Percentiles rank a stretch among this genome's conserved stretches.
phyloP scores from a whole-genome alignment of 2,888 invertebrate species.

The Dioctria linearis region DNA sequence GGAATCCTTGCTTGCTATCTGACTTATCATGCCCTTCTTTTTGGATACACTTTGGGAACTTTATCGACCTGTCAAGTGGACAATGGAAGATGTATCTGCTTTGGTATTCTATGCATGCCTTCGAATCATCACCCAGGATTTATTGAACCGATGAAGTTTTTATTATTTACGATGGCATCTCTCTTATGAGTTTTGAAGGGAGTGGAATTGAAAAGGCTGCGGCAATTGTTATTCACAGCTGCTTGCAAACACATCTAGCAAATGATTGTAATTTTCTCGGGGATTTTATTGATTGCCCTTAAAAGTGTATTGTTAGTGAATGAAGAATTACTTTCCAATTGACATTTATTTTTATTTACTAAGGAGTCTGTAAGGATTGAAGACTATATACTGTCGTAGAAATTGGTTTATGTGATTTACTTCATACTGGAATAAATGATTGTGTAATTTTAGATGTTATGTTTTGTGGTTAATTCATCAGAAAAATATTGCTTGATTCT shows the following conservation, averaged over 20 bases:
- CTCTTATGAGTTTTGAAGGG: neutral
- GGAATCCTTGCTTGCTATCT: slow-evolving; percentile 33
- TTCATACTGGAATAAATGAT: no score
- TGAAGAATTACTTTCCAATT: no score
- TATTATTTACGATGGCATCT: slow-evolving; percentile 32
- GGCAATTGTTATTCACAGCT: slow-evolving; percentile 9
- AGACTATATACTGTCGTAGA: no score
- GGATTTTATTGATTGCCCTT: neutral
- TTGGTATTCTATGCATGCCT: neutral
- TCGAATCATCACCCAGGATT: slow-evolving; percentile 15
- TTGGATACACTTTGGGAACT: slow-evolving; percentile 35
- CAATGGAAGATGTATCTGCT: slow-evolving; percentile 30
- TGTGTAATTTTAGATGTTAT: no score
- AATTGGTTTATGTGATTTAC: no score
- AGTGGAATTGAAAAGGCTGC: slow-evolving; percentile 12
- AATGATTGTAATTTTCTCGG: slow-evolving; percentile 7
- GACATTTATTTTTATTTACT: no score
- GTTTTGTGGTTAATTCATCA: no score
- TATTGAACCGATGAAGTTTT: slow-evolving; percentile 39
- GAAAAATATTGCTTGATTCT: no score
- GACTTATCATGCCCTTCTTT: slow-evolving; percentile 41
- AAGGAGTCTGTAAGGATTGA: no score
- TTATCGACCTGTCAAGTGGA: slow-evolving; percentile 47
- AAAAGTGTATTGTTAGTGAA: neutral
- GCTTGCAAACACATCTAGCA: neutral